Evolutionary conservation across 2,113 vertebrate genomes (phyloP).

Genomic region (Ailurus styani): DNA sequence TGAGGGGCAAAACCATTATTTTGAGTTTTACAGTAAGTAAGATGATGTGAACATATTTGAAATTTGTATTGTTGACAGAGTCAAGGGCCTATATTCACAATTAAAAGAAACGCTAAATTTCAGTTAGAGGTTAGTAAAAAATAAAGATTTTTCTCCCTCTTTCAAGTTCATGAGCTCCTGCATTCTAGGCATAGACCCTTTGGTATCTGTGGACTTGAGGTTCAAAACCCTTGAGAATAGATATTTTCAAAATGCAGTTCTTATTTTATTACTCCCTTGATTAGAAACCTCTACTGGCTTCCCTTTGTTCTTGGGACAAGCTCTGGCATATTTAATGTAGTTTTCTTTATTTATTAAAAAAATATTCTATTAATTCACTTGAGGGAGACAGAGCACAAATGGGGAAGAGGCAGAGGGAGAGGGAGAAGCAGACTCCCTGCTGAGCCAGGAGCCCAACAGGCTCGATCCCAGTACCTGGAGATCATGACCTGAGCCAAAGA

Average conservation of each 20-base stretch:
- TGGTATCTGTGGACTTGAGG: background rate
- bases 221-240: background rate
- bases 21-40: background rate
- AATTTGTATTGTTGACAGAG: background rate
- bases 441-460: too few relatives aligned
- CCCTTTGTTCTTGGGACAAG: background rate
- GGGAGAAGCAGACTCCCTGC: too few relatives aligned
- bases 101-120: background rate
- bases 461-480: too few relatives aligned
- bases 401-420: too few relatives aligned
- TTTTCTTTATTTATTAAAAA: too few relatives aligned
- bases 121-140: background rate
- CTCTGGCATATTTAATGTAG: background rate
- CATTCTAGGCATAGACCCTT: background rate
- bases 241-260: background rate
- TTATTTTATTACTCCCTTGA: background rate
- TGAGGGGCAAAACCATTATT: background rate
- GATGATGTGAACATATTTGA: background rate
- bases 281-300: background rate
- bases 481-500: too few relatives aligned
- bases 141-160: background rate
- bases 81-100: background rate
- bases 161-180: background rate
- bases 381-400: too few relatives aligned
- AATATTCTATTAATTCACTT: too few relatives aligned